Evolutionary conservation across 2,797 vertebrate genomes (phyloP), one percentile per base, ranked within the genome.

Genomic region (Prunella strophiata): DNA sequence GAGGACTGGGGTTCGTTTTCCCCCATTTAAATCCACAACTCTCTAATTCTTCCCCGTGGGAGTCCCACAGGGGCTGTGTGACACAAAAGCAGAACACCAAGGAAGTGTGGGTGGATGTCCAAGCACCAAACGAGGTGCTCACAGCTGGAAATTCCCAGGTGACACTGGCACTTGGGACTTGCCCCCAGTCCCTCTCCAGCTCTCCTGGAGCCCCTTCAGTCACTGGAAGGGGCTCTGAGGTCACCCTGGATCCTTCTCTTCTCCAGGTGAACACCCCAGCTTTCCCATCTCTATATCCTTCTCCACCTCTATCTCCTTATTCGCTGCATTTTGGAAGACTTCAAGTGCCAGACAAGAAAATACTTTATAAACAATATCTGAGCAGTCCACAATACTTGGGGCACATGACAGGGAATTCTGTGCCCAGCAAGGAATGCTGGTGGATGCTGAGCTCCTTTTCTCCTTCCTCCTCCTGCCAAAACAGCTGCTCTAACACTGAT

Each of bases 61-160:
- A 7, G 16, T 7, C 78, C 10, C 5, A 5, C 5, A 2, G 11
- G 10, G 50, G 16, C 30, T 4, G 25, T 4, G 21, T 5, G 18
- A 29, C 4, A 13, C 22, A 61, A 50, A 54, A 48, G 3, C 38
- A 45, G 16, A 13, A 19, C 22, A 4, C 2, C 0, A 25, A 29
- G n/a, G n/a, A 52, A 45, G 19, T 4, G 23, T 29, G 47, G 40
- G 17, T 68, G 73, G 51, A 23, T 2, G 30, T 1, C 20, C 45
- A 10, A 36, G 25, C 50, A 61, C 32, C 16, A 5, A 47, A 40
- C 1, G 7, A 30, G 3, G 1, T 0, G 11, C 1, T 19, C 62
- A 65, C 38, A 32, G 12, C 10, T 1, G 5, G 51, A 19, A 25
- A 19, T 16, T 47, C 75, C 48, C n/a, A 57, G 45, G 6, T 42